Evolutionary conservation across 1,140 invertebrate genomes (phyloP).

Genomic region (Lethrus apterus): DNA sequence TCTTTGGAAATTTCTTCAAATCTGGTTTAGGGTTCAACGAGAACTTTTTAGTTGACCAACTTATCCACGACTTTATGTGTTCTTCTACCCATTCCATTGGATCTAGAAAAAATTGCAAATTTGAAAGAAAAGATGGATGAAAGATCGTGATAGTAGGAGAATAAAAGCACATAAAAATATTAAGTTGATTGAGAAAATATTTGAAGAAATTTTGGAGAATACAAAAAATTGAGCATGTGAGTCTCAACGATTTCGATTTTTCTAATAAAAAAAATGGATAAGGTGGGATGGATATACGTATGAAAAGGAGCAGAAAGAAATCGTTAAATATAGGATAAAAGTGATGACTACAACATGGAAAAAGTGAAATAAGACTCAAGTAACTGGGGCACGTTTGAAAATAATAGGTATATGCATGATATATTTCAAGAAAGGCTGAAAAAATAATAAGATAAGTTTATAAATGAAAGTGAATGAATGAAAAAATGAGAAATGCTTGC

Average conservation of each 20-base stretch:
- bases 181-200: conserved; percentile 1
- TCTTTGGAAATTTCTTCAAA: conserved; percentile 47
- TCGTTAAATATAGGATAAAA: too few relatives aligned
- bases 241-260: background rate
- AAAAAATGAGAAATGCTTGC: too few relatives aligned
- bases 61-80: conserved; percentile 58
- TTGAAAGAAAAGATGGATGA: conserved; percentile 1
- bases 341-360: too few relatives aligned
- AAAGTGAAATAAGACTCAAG: too few relatives aligned
- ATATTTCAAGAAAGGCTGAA: too few relatives aligned
- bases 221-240: background rate
- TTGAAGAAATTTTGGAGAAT: conserved; percentile 4
- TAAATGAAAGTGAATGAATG: too few relatives aligned
- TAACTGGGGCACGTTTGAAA: too few relatives aligned
- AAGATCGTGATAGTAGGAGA: too few relatives aligned
- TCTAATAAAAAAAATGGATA: background rate
- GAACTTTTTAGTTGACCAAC: conserved; percentile 56
- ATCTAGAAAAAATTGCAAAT: conserved; percentile 40
- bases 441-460: too few relatives aligned
- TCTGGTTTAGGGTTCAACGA: conserved; percentile 48
- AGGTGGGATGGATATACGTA: background rate
- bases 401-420: too few relatives aligned
- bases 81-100: conserved; percentile 53
- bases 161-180: conserved; percentile 6
- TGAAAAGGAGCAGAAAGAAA: too few relatives aligned